These are phyloP conservation scores for Desmodus rotundus DNA, from an alignment of 2,113 vertebrate genomes.

Conservation along the genomic window DNA sequence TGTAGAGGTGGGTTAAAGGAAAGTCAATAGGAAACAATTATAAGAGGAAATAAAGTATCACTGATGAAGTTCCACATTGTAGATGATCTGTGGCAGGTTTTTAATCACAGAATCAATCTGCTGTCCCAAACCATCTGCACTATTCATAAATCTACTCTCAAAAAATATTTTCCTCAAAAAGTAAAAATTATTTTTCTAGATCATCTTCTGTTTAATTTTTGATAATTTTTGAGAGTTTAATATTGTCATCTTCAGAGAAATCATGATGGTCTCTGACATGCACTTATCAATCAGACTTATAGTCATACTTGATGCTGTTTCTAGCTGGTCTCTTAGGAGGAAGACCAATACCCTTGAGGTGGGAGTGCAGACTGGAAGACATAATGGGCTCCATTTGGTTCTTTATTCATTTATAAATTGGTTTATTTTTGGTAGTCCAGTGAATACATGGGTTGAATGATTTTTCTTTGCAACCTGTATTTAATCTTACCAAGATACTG, in stretches of 20 bases:
- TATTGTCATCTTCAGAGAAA: not conserved
- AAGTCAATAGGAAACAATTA: slow-evolving; percentile 9
- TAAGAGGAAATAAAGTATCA: not conserved
- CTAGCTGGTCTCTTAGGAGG: not conserved
- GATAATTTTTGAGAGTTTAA: not conserved
- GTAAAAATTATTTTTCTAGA: slow-evolving; percentile 51
- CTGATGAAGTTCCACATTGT: slow-evolving; percentile 19
- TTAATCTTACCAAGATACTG: slow-evolving; percentile 33
- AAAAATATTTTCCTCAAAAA: slow-evolving; percentile 9
- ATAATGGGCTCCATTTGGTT: slow-evolving; percentile 4
- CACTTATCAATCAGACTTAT: not conserved
- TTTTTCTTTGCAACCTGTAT: slow-evolving; percentile 28
- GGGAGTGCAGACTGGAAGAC: not conserved
- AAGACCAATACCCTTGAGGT: not conserved
- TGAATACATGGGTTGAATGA: not conserved
- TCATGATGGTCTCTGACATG: not conserved
- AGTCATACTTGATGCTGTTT: not conserved
- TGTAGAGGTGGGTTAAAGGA: not conserved
- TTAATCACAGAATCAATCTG: slow-evolving; percentile 35
- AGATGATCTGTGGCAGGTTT: slow-evolving; percentile 43
- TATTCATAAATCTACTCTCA: slow-evolving; percentile 44
- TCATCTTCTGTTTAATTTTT: not conserved
- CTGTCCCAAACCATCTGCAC: slow-evolving; percentile 20
- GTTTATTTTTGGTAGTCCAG: slow-evolving; percentile 29
- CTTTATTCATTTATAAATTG: slow-evolving; percentile 19